A percentile compares a stretch with the other conserved stretches of the same genome.
Conservation (phyloP, 2,888 invertebrate genomes). For the Poecilobothrus nobilitatus region DNA sequence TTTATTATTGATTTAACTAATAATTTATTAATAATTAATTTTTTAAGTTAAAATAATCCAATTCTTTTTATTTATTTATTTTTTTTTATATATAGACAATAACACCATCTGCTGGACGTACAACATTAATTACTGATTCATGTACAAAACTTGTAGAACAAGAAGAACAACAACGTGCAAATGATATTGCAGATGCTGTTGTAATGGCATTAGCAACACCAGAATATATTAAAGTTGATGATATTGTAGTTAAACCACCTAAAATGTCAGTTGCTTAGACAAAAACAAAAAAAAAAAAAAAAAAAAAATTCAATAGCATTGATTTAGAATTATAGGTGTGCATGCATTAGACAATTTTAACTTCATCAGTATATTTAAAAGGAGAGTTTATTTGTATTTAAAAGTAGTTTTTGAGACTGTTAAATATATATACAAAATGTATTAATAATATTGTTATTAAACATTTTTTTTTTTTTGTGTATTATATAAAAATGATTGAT, state of each 20-base stretch:
- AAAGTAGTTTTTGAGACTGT: too few relatives aligned
- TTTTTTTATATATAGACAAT: slow-evolving; percentile 35
- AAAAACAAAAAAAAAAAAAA: not conserved
- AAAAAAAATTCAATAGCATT: too few relatives aligned
- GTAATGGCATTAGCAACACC: slow-evolving; percentile 33
- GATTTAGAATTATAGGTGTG: too few relatives aligned
- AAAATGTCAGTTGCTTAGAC: not conserved
- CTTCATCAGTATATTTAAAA: too few relatives aligned
- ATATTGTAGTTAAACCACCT: not conserved
- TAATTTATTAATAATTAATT: not conserved
- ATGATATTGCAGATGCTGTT: slow-evolving; percentile 30
- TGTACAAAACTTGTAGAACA: slow-evolving; percentile 20
- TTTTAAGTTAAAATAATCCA: not conserved
- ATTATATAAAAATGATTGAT: too few relatives aligned
- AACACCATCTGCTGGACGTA: slow-evolving; percentile 45
- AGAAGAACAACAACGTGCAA: slow-evolving; percentile 26
- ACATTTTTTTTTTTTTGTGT: too few relatives aligned
- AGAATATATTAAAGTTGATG: slow-evolving; percentile 27
- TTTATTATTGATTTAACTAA: too few relatives aligned
- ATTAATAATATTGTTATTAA: too few relatives aligned
- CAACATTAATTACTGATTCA: slow-evolving; percentile 39
- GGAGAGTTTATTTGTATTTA: too few relatives aligned
- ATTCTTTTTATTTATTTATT: slow-evolving; percentile 7
- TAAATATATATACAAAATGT: too few relatives aligned
- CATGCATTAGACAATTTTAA: too few relatives aligned